phyloP scores from a whole-genome alignment of 2,888 invertebrate species.

The Brachylomia viminalis region DNA sequence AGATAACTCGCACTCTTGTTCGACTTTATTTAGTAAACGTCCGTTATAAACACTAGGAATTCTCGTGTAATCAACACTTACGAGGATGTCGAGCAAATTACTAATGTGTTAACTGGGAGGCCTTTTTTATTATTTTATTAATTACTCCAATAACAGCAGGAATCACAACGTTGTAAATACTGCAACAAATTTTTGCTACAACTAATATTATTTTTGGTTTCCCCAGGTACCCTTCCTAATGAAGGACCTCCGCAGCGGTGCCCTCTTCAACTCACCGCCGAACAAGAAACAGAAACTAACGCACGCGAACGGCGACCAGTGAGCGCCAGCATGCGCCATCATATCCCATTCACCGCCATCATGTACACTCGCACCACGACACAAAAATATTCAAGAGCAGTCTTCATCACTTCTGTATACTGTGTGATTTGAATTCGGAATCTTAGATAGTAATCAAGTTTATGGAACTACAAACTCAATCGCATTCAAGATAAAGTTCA shows the following conservation, averaged over 20 bases:
- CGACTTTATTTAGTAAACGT: no score
- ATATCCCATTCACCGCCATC: slow-evolving; percentile 15
- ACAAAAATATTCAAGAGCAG: slow-evolving; percentile 60
- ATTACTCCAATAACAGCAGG: no score
- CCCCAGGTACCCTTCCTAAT: slow-evolving; percentile 80
- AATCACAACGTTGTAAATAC: no score
- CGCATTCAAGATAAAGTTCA: neutral
- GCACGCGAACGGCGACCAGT: slow-evolving; percentile 82
- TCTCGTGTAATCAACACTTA: no score
- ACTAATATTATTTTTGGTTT: neutral
- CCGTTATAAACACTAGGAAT: no score
- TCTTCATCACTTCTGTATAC: slow-evolving; percentile 7
- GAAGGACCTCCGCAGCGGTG: slow-evolving; percentile 81
- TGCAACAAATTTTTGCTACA: no score
- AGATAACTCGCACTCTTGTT: no score
- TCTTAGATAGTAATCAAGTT: neutral
- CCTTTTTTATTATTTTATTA: no score
- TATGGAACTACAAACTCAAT: neutral
- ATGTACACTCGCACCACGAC: slow-evolving; percentile 46
- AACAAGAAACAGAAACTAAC: slow-evolving; percentile 81
- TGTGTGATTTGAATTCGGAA: slow-evolving; percentile 5
- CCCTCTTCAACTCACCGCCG: slow-evolving; percentile 80
- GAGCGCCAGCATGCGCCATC: slow-evolving; percentile 49
- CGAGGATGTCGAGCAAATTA: no score
- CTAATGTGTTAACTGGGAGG: no score